phyloP scores from a whole-genome alignment of 1,140 invertebrate genomes.

The Drosophila quadrilineata region DNA sequence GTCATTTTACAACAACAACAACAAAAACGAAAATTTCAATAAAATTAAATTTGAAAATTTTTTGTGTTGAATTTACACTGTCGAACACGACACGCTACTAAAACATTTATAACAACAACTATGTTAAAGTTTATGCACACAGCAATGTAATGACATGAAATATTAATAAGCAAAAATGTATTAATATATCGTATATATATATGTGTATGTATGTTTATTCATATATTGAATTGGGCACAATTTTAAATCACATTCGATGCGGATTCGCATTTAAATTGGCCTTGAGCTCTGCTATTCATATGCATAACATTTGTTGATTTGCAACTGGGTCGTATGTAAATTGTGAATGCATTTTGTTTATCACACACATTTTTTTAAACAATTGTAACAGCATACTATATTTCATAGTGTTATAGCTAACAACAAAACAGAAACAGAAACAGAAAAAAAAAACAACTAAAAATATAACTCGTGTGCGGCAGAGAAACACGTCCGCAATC shows the following conservation, averaged over 20 bases:
- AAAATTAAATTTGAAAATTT: no score
- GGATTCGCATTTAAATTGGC: not conserved
- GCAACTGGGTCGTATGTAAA: conserved; percentile 8
- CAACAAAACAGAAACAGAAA: not conserved
- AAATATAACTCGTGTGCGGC: not conserved
- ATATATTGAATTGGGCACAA: not conserved
- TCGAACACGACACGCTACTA: no score
- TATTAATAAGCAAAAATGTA: no score
- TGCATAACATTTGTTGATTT: not conserved
- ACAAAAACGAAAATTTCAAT: no score
- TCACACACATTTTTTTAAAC: not conserved
- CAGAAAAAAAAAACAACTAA: not conserved
- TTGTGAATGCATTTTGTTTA: conserved; percentile 14
- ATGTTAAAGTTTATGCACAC: no score
- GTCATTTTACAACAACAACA: no score
- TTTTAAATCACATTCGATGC: not conserved
- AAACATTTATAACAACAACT: no score
- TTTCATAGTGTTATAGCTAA: no score
- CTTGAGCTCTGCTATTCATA: conserved; percentile 14
- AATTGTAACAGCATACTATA: not conserved
- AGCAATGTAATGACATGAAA: no score
- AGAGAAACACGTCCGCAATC: conserved; percentile 39
- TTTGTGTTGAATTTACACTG: no score
- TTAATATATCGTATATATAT: no score
- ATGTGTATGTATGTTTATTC: no score